Evolutionary conservation across 2,888 invertebrate genomes (phyloP).

Genomic region (Cantharis flavilabris): DNA sequence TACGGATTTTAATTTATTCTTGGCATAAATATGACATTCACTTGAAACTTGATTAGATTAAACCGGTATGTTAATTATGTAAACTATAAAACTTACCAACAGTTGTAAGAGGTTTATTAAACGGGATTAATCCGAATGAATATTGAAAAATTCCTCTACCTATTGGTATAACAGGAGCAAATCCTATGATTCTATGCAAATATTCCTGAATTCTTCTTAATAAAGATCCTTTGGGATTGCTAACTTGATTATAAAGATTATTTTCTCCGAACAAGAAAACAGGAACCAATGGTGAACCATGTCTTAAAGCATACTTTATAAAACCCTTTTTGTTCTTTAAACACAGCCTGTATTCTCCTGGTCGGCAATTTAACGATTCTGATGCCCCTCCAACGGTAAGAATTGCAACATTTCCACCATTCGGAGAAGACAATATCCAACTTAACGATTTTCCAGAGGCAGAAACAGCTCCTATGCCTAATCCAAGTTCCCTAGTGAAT

Average conservation of each 20-base stretch:
- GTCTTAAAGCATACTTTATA: conserved; percentile 45
- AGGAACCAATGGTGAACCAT: conserved; percentile 82
- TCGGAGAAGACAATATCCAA: conserved; percentile 60
- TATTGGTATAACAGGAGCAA: conserved; percentile 75
- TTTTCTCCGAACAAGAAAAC: conserved; percentile 91
- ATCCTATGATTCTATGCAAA: conserved; percentile 68
- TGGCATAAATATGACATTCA: no score
- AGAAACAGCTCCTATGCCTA: conserved; percentile 60
- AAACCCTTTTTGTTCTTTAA: conserved; percentile 74
- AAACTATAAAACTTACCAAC: conserved; percentile 70
- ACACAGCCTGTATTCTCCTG: conserved; percentile 73
- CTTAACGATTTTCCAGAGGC: conserved; percentile 71
- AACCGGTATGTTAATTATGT: no score
- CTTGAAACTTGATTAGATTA: no score
- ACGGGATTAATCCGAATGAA: conserved; percentile 82
- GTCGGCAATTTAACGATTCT: conserved; percentile 82
- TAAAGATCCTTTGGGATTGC: conserved; percentile 72
- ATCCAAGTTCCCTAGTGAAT: conserved; percentile 69
- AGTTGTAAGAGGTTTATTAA: conserved; percentile 77
- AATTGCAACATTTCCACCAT: conserved; percentile 66
- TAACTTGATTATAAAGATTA: conserved; percentile 78
- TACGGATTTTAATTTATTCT: no score
- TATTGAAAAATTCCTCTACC: conserved; percentile 94
- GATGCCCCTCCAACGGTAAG: conserved; percentile 89
- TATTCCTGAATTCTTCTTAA: conserved; percentile 71